Base-by-base conservation (phyloP, 2,888 invertebrate genomes). In the Ectemnius cavifrons region DNA sequence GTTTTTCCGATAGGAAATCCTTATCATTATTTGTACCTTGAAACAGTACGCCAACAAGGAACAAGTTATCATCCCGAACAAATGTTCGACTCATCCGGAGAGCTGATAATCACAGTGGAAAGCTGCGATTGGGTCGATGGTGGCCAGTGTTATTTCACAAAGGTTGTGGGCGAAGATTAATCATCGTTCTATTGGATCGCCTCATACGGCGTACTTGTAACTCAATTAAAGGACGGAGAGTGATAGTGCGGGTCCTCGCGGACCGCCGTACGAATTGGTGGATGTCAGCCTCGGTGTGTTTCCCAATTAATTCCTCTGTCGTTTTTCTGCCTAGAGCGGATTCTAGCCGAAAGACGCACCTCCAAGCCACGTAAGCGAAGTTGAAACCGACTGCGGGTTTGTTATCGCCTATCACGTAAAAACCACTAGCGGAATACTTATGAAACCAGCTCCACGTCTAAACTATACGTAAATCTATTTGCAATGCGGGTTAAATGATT, bases 191-290 rank as follows among this genome's bases (percentile, higher is more conserved):
- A 23, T 23, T 57, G 60, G 57, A 28, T 27, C 13, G 1, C 47
- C 20, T 66, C 70, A 70, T 75, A 14, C 58, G 70, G 64, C 58
- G 67, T 63, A 59, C 59, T 47, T 14, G 63, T 70, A 72, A 63
- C 64, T 77, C 64, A 18, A 76, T 77, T 73, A 73, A 77, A 73
- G 57, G 77, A 76, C 62, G 58, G 77, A 73, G 77, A 76, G 69
- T 77, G 77, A 76, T 72, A 77, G 76, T 77, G 67, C 18, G 23
- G 23, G 49, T 66, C 46, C 46, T 13, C 18, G 16, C 56, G 23
- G 58, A 57, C 52, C 16, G 14, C 14, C 23, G 65, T 77, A 77
- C 72, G 73, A 77, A 77, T 77, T 62, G 73, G 60, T 52, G 49
- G 67, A 59, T 67, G 77, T 73, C 73, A 65, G 16, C 5, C 13